Conservation (phyloP, 2,113 vertebrate genomes). For the Plestiodon gilberti region DNA sequence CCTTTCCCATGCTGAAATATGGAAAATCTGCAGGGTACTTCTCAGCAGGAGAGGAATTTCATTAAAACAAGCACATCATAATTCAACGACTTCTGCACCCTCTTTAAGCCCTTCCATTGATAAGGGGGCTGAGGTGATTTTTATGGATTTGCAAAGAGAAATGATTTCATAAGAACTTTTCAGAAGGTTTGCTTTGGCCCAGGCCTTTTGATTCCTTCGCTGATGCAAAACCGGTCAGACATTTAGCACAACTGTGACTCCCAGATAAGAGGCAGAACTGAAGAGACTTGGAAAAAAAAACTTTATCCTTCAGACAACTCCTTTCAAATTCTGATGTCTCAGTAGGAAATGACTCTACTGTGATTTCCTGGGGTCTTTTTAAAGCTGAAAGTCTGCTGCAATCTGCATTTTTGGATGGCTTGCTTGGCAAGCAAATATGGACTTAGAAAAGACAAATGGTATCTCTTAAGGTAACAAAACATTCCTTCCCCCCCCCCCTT, state of each 20-base stretch:
- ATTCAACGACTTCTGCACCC: slow-evolving; percentile 83
- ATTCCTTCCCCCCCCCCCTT: not conserved
- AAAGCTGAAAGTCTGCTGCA: slow-evolving; percentile 31
- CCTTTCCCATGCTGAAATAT: slow-evolving; percentile 90
- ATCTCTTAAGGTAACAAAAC: slow-evolving; percentile 21
- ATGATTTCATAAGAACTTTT: slow-evolving; percentile 81
- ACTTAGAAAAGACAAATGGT: slow-evolving; percentile 10
- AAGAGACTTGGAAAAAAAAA: slow-evolving; percentile 49
- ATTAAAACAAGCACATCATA: slow-evolving; percentile 89
- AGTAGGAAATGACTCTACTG: slow-evolving; percentile 27
- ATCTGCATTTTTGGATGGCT: slow-evolving; percentile 25
- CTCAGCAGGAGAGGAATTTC: slow-evolving; percentile 87
- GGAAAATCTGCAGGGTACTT: slow-evolving; percentile 87
- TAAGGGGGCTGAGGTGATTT: slow-evolving; percentile 75
- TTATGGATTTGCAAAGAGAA: slow-evolving; percentile 84
- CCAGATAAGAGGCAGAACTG: slow-evolving; percentile 72
- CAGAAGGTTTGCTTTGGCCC: slow-evolving; percentile 73
- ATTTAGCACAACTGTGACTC: slow-evolving; percentile 81
- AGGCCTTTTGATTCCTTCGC: slow-evolving; percentile 74
- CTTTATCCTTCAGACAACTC: slow-evolving; percentile 23
- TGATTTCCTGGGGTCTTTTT: slow-evolving; percentile 52
- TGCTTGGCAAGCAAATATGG: not conserved
- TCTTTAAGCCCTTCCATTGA: slow-evolving; percentile 81
- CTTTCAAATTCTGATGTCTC: slow-evolving; percentile 44
- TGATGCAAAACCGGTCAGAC: slow-evolving; percentile 82